Percentiles rank a stretch among this genome's conserved stretches.
Evolutionary conservation across 2,113 vertebrate species (phyloP).

Genomic region (Mobula hypostoma): DNA sequence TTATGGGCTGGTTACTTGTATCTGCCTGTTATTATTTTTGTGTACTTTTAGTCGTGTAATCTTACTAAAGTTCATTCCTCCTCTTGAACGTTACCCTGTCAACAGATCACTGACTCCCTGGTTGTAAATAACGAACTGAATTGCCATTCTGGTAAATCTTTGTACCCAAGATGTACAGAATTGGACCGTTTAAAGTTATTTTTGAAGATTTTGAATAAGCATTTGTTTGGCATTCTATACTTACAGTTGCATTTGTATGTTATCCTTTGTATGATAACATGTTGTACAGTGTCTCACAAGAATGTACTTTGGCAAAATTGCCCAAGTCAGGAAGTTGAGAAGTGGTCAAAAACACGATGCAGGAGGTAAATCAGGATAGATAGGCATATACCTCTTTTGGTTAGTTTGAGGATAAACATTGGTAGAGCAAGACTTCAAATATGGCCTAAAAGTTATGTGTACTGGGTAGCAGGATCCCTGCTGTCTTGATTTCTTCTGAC

Average conservation of each 20-base stretch:
- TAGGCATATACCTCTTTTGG: too few species aligned
- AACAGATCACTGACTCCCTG: neutral
- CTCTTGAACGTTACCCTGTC: neutral
- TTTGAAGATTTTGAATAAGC: neutral
- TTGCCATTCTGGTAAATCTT: neutral
- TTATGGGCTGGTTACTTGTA: neutral
- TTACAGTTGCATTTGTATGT: neutral
- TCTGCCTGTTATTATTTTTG: neutral
- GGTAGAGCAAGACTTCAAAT: too few species aligned
- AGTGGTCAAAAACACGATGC: neutral
- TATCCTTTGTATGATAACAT: neutral
- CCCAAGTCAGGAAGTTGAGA: neutral
- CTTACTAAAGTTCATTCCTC: neutral
- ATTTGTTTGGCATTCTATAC: neutral
- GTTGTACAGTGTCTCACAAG: neutral
- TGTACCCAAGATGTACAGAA: neutral
- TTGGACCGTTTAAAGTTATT: neutral
- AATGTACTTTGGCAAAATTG: neutral
- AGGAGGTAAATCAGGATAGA: neutral
- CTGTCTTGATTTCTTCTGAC: too few species aligned
- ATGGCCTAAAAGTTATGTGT: too few species aligned
- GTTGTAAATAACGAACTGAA: neutral
- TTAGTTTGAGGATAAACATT: too few species aligned
- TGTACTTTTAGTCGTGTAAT: neutral
- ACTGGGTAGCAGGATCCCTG: too few species aligned